phyloP scores from a whole-genome alignment of 1,140 invertebrate genomes.

The Camponotus vicinus region DNA sequence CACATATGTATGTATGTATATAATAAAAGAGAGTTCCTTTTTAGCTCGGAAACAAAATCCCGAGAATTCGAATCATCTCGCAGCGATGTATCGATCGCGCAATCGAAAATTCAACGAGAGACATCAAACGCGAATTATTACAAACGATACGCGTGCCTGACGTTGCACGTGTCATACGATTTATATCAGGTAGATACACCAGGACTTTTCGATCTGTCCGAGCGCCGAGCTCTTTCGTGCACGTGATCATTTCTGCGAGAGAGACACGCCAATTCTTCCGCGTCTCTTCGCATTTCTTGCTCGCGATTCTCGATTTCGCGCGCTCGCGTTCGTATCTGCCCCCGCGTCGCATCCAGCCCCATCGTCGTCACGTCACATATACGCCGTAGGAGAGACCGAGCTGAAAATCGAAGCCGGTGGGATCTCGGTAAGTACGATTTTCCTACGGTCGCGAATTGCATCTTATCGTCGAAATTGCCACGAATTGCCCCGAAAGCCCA shows the following conservation, averaged over 20 bases:
- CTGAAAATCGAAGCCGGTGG: background rate
- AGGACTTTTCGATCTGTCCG: background rate
- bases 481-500: background rate
- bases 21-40: no score
- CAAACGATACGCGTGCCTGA: slow-evolving; percentile 1
- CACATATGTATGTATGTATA: no score
- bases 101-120: background rate
- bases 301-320: background rate
- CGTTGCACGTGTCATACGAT: background rate
- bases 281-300: no score
- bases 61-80: background rate
- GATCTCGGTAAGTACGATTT: background rate
- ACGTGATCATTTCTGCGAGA: background rate
- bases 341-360: background rate
- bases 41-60: no score
- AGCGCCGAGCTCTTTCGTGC: background rate
- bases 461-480: background rate
- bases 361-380: no score
- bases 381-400: background rate
- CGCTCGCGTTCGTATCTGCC: background rate
- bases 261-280: background rate
- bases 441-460: background rate
- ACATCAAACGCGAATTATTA: slow-evolving; percentile 13
- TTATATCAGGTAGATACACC: slow-evolving; percentile 24
- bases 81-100: slow-evolving; percentile 1